Evolutionary conservation across 2,888 invertebrate genomes (phyloP).

Genomic region (Epinotia nisella): DNA sequence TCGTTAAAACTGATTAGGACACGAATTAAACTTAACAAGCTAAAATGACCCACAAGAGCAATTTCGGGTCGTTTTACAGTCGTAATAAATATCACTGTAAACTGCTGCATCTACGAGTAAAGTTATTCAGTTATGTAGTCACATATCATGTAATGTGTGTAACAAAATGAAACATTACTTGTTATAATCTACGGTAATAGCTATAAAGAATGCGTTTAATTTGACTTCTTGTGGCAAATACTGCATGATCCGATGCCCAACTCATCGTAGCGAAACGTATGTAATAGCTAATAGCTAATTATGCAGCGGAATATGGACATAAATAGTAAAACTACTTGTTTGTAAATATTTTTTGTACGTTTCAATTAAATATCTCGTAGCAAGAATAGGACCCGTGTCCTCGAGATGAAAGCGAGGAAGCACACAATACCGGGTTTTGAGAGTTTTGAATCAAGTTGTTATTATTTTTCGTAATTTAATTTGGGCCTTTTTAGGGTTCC

Average conservation of each 20-base stretch:
- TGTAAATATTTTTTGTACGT: not conserved
- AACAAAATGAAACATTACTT: not conserved
- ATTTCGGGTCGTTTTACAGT: not conserved
- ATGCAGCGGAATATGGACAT: not conserved
- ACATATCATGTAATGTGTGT: not conserved
- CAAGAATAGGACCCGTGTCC: not conserved
- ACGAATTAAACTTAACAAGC: slow-evolving; percentile 7
- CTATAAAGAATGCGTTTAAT: slow-evolving; percentile 18
- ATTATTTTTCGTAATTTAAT: not conserved
- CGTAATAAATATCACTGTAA: not conserved
- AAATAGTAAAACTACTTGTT: not conserved
- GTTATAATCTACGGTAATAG: slow-evolving; percentile 20
- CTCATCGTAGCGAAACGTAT: not conserved
- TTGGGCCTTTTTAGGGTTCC: not conserved
- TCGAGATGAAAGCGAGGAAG: not conserved
- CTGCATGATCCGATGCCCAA: not conserved
- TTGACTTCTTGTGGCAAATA: slow-evolving; percentile 6
- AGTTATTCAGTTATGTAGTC: not conserved
- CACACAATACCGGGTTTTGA: not conserved
- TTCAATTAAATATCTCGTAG: not conserved
- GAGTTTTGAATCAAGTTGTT: not conserved
- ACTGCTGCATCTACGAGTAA: not conserved
- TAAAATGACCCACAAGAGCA: not conserved
- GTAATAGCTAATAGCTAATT: not conserved
- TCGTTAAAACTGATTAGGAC: slow-evolving; percentile 1